phyloP scores from a whole-genome alignment of 2,888 invertebrate species.

The Perithous albicinctus region DNA sequence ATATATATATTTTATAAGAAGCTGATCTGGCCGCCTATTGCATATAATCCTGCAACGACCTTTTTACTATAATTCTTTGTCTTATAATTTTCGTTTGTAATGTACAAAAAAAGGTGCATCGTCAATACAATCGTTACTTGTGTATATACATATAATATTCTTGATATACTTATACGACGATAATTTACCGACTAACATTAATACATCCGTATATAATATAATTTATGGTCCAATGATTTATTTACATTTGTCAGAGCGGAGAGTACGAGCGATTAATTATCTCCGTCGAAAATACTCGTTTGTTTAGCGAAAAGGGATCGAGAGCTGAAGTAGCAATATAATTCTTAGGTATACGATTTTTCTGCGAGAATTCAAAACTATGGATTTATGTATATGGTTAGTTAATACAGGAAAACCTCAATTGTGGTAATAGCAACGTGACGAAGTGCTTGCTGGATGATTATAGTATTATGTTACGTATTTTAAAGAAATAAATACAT shows the following conservation, averaged over 20 bases:
- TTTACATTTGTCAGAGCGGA: conserved; percentile 3
- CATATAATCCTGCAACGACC: neutral
- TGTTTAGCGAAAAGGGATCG: conserved; percentile 41
- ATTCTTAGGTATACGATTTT: conserved; percentile 18
- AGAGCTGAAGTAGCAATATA: neutral
- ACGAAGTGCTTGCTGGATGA: neutral
- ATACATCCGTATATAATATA: conserved; percentile 2
- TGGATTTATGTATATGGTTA: neutral
- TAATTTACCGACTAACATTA: neutral
- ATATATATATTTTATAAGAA: neutral
- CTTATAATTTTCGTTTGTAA: neutral
- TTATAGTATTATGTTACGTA: too few relatives aligned
- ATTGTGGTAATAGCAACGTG: too few relatives aligned
- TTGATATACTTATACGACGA: neutral
- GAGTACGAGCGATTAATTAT: conserved; percentile 37
- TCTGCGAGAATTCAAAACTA: conserved; percentile 8
- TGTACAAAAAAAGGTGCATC: conserved; percentile 1
- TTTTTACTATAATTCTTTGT: neutral
- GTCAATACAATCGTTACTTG: neutral
- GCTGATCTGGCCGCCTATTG: neutral
- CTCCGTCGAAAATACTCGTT: conserved; percentile 29
- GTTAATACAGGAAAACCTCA: neutral
- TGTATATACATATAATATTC: neutral
- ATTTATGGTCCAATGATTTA: conserved; percentile 7
- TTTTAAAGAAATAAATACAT: too few relatives aligned